phyloP scores from a whole-genome alignment of 1,140 invertebrate genomes.

The Mizuhopecten yessoensis region DNA sequence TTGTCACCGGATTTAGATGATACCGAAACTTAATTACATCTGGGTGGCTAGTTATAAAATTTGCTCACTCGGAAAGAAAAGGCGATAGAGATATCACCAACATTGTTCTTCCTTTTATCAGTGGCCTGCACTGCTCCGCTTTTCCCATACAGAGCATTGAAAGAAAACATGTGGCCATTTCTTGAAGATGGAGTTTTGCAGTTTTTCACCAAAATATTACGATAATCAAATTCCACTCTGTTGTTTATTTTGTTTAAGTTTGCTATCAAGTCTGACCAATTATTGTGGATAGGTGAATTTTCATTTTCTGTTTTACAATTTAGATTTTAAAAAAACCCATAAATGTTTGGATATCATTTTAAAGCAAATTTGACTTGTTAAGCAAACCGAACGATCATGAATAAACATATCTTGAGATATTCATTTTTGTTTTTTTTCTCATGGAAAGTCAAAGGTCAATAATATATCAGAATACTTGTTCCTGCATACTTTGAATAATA shows the following conservation, averaged over 20 bases:
- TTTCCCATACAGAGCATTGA: not conserved
- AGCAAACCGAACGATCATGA: too few relatives aligned
- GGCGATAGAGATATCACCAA: not conserved
- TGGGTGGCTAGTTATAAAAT: not conserved
- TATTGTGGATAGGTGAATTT: not conserved
- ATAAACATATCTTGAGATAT: too few relatives aligned
- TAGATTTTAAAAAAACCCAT: too few relatives aligned
- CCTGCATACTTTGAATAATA: too few relatives aligned
- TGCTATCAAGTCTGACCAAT: not conserved
- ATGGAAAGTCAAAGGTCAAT: too few relatives aligned
- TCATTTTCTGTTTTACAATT: too few relatives aligned
- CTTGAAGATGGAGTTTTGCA: not conserved
- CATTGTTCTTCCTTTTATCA: conserved; percentile 8
- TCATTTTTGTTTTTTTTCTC: too few relatives aligned
- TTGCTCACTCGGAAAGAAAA: not conserved
- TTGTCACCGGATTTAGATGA: not conserved
- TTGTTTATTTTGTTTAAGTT: not conserved
- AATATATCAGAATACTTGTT: too few relatives aligned
- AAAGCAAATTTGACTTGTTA: too few relatives aligned
- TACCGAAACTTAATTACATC: not conserved
- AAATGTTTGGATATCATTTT: too few relatives aligned
- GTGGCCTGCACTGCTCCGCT: not conserved
- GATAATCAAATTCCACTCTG: not conserved
- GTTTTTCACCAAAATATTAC: not conserved
- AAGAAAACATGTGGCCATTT: not conserved